phyloP scores from a whole-genome alignment of 2,113 vertebrate genomes.

The Calonectris borealis region DNA sequence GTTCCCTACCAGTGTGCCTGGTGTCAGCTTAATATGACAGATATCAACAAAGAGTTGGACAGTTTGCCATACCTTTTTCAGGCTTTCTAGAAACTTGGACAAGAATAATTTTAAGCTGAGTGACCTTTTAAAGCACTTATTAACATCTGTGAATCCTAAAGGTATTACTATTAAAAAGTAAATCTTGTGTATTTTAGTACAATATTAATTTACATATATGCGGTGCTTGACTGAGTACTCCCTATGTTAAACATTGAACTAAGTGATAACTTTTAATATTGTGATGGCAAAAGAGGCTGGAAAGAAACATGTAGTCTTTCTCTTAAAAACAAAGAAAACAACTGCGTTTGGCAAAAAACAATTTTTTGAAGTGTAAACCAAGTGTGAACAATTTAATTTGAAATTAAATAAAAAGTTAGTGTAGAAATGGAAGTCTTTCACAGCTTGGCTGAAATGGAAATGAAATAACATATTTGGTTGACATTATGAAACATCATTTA shows the following conservation, averaged over 20 bases:
- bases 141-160: neutral
- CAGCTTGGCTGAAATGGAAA: neutral
- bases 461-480: neutral
- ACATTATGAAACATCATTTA: neutral
- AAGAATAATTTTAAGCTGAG: neutral
- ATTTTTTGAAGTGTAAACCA: neutral
- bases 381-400: neutral
- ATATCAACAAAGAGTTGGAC: neutral
- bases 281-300: neutral
- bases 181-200: neutral
- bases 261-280: neutral
- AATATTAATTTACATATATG: neutral
- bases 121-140: neutral
- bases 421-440: neutral
- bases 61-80: neutral
- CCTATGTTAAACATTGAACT: neutral
- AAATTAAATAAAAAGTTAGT: neutral
- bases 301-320: neutral
- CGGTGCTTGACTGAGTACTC: neutral
- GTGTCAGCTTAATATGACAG: neutral
- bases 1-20: neutral
- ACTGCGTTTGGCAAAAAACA: neutral
- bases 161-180: neutral
- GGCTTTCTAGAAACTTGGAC: neutral
- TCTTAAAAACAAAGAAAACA: neutral